A percentile compares a stretch with the other conserved stretches of the same genome.
These are phyloP conservation scores for Leistus spinibarbis DNA, from an alignment of 2,888 invertebrate species.

Conservation along the genomic window DNA sequence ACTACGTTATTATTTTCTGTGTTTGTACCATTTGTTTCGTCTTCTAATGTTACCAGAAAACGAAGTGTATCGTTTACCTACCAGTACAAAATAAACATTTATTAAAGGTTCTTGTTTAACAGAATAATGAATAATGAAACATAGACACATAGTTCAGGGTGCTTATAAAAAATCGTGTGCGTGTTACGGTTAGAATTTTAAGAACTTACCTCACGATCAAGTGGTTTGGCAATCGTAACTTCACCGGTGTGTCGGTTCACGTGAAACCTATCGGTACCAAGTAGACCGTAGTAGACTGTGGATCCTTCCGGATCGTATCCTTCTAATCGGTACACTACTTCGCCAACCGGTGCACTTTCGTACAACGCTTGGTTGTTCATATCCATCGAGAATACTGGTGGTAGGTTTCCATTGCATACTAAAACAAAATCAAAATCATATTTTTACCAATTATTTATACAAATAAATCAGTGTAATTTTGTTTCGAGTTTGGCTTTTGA, in stretches of 20 bases:
- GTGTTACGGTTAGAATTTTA: neutral
- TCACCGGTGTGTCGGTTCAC: conserved; percentile 80
- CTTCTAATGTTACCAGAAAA: conserved; percentile 82
- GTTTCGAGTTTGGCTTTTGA: too few species aligned
- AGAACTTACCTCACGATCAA: conserved; percentile 80
- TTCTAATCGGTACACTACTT: conserved; percentile 76
- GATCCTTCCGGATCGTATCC: conserved; percentile 84
- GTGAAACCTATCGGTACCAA: conserved; percentile 80
- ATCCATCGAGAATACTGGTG: conserved; percentile 75
- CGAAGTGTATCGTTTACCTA: conserved; percentile 79
- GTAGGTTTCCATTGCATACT: conserved; percentile 64
- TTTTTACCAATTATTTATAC: neutral
- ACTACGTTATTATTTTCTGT: conserved; percentile 72
- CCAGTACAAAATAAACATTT: conserved; percentile 6
- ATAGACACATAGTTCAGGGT: neutral
- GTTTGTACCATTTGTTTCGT: conserved; percentile 64
- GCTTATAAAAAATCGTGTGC: neutral
- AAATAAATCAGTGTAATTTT: too few species aligned
- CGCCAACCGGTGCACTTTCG: conserved; percentile 80
- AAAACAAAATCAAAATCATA: conserved; percentile 42
- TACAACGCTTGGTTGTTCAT: conserved; percentile 78
- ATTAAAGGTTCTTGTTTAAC: too few species aligned
- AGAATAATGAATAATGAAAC: neutral
- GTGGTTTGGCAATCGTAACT: conserved; percentile 76
- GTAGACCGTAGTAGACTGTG: conserved; percentile 71